phyloP scores from a whole-genome alignment of 2,888 invertebrate species.

The Neocrepidodera transversa region DNA sequence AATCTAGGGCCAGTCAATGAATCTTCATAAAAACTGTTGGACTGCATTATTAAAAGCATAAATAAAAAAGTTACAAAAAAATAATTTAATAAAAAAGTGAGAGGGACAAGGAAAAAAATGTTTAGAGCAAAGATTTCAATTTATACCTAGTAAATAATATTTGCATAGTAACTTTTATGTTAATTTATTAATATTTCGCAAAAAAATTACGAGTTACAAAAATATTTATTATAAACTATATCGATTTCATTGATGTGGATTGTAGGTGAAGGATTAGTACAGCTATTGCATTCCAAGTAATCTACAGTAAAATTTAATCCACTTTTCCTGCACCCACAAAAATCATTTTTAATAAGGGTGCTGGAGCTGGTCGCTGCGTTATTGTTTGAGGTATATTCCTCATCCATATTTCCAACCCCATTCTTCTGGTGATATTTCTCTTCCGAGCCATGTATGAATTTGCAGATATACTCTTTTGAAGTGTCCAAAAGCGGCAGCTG shows the following conservation, averaged over 20 bases:
- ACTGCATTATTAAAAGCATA: too few species aligned
- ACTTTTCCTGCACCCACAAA: conserved; percentile 22
- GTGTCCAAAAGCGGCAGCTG: conserved; percentile 15
- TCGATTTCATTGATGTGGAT: background rate
- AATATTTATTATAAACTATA: conserved; percentile 1
- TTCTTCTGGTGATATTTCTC: conserved; percentile 28
- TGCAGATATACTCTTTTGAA: conserved; percentile 26
- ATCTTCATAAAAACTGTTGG: too few species aligned
- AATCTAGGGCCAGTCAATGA: too few species aligned
- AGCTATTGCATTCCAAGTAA: background rate
- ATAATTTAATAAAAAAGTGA: too few species aligned
- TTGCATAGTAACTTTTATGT: background rate
- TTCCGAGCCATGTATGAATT: conserved; percentile 27
- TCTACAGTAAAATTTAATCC: conserved; percentile 1
- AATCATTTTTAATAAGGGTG: conserved; percentile 31
- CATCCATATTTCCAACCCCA: conserved; percentile 25
- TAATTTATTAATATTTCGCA: background rate
- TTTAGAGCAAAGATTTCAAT: too few species aligned
- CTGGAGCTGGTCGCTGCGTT: conserved; percentile 28
- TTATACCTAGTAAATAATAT: background rate
- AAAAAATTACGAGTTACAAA: background rate
- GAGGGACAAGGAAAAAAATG: too few species aligned
- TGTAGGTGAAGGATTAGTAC: background rate
- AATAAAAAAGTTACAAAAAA: too few species aligned
- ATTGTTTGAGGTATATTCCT: conserved; percentile 20